phyloP scores from a whole-genome alignment of 2,113 vertebrate species.

The Bombycilla garrulus region DNA sequence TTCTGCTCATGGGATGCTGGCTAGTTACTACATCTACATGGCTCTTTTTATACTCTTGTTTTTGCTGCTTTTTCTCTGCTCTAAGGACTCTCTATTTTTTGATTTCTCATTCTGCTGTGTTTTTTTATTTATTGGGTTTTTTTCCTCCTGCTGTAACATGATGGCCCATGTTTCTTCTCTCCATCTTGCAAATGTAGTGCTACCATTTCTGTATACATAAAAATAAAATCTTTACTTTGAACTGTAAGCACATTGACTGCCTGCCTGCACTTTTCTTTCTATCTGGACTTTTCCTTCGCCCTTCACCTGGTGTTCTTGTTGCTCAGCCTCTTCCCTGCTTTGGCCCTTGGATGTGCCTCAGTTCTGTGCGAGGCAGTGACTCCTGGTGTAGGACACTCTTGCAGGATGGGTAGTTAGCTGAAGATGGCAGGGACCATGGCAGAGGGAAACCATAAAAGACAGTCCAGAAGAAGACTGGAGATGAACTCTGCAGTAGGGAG shows the following conservation, averaged over 20 bases:
- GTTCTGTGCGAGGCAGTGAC: background rate
- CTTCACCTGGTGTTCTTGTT: background rate
- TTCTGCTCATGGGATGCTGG: background rate
- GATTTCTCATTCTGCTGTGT: background rate
- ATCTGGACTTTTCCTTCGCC: background rate
- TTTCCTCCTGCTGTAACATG: background rate
- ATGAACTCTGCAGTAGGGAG: background rate
- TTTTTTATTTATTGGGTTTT: background rate
- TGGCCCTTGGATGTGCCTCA: background rate
- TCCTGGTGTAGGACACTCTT: rapidly evolving
- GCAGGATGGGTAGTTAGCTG: background rate
- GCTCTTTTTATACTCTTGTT: background rate
- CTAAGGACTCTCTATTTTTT: background rate
- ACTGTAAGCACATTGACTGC: background rate
- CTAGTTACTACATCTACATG: background rate
- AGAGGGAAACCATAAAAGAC: background rate
- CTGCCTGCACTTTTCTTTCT: background rate
- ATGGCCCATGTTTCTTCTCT: background rate
- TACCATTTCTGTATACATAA: background rate
- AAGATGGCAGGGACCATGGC: background rate
- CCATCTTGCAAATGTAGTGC: background rate
- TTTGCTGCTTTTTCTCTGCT: background rate
- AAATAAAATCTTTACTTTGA: background rate
- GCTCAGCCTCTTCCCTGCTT: background rate
- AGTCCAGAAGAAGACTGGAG: background rate